These are phyloP conservation scores for Loxodonta africana DNA, from an alignment of 2,113 vertebrate genomes.

Conservation along the genomic window DNA sequence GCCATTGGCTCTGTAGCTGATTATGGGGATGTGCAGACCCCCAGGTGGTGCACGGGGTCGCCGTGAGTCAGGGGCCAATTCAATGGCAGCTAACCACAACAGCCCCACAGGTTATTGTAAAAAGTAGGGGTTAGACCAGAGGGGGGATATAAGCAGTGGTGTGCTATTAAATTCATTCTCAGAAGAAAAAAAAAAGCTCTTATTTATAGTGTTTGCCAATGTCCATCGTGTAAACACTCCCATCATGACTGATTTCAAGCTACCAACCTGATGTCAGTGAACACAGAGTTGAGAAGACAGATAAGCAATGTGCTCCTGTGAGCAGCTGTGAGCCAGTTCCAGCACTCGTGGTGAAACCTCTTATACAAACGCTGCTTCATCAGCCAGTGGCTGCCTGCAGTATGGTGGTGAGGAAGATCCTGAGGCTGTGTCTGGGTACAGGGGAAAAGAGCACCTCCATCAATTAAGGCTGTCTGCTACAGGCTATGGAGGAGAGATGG, in stretches of 20 bases:
- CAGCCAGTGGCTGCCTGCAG: background rate
- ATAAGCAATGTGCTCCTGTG: background rate
- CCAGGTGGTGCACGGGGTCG: background rate
- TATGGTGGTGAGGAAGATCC: background rate
- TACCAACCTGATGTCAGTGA: background rate
- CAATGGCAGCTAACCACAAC: background rate
- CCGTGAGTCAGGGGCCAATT: background rate
- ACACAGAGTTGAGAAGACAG: background rate
- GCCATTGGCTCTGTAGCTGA: background rate
- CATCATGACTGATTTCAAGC: background rate
- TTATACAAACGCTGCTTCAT: background rate
- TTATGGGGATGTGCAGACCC: background rate
- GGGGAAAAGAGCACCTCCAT: background rate
- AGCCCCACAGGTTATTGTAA: background rate
- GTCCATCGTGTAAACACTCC: background rate
- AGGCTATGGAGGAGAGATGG: background rate
- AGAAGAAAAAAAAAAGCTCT: background rate
- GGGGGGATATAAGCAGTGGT: background rate
- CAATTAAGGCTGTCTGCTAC: rapidly evolving
- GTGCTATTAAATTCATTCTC: background rate
- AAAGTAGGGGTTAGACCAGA: background rate
- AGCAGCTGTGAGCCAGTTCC: background rate
- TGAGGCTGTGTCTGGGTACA: background rate
- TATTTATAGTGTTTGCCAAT: background rate
- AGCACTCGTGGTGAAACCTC: background rate